Conservation (phyloP, 2,113 vertebrate species). For the Hippocampus guttulatus region DNA sequence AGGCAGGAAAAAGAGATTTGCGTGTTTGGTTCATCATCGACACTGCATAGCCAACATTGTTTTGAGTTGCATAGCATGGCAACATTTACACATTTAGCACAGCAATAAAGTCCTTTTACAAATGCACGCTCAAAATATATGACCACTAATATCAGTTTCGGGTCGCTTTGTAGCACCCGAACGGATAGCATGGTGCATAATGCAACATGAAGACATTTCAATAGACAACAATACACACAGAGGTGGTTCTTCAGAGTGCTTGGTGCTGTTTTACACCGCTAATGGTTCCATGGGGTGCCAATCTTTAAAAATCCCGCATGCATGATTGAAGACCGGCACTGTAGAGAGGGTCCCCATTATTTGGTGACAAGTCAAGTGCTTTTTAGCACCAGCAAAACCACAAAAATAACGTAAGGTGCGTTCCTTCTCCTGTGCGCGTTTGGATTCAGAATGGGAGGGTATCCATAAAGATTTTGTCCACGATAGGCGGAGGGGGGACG, state of each 20-base stretch:
- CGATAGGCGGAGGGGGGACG: constrained; percentile 86
- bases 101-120: constrained; percentile 48
- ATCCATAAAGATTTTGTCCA: constrained; percentile 94
- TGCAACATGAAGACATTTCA: background rate
- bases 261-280: background rate
- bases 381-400: background rate
- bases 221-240: background rate
- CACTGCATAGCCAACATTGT: constrained; percentile 31
- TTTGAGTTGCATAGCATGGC: constrained; percentile 33
- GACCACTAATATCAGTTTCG: constrained; percentile 21
- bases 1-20: constrained; percentile 36
- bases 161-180: constrained; percentile 16
- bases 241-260: constrained; percentile 1
- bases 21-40: constrained; percentile 36
- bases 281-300: background rate
- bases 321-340: background rate
- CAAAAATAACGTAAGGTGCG: constrained; percentile 14
- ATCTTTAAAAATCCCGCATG: constrained; percentile 1
- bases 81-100: constrained; percentile 49
- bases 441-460: constrained; percentile 82
- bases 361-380: constrained; percentile 1
- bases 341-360: background rate
- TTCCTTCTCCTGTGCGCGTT: constrained; percentile 7
- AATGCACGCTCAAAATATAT: constrained; percentile 38
- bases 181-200: background rate